phyloP scores from a whole-genome alignment of 2,888 invertebrate species.

The Sphaerophoria rueppellii region DNA sequence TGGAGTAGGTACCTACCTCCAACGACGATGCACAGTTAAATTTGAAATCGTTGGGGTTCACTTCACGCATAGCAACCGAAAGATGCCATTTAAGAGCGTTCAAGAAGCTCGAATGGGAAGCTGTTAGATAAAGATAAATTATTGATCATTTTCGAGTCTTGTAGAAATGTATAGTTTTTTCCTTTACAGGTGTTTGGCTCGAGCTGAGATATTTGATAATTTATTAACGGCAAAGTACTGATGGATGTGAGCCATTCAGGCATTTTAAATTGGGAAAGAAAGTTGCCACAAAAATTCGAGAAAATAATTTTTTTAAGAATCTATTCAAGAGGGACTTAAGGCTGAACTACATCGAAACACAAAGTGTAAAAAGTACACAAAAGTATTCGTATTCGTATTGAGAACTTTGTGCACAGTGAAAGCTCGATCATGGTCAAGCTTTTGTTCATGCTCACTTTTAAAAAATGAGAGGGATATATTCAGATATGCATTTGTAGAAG shows the following conservation, averaged over 20 bases:
- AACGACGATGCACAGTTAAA: slow-evolving; percentile 1
- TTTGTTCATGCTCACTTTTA: too few species aligned
- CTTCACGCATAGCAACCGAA: not conserved
- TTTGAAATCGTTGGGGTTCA: not conserved
- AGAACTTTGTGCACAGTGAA: too few species aligned
- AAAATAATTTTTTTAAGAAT: too few species aligned
- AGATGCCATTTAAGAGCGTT: not conserved
- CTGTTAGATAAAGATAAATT: slow-evolving; percentile 13
- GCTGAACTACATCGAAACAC: too few species aligned
- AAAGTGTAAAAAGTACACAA: too few species aligned
- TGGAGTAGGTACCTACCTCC: not conserved
- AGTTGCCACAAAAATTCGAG: too few species aligned
- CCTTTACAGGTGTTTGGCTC: not conserved
- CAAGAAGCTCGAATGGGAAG: slow-evolving; percentile 15
- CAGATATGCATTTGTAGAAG: too few species aligned
- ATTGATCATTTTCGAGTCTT: slow-evolving; percentile 1
- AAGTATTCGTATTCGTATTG: too few species aligned
- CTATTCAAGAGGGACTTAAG: too few species aligned
- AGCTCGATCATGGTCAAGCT: too few species aligned
- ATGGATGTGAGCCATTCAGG: not conserved
- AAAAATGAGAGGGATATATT: too few species aligned
- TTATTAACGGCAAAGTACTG: not conserved
- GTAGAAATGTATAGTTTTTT: not conserved
- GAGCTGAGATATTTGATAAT: not conserved
- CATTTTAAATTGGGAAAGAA: not conserved